phyloP scores from a whole-genome alignment of 2,797 vertebrate genomes.

The Acropternis orthonyx region DNA sequence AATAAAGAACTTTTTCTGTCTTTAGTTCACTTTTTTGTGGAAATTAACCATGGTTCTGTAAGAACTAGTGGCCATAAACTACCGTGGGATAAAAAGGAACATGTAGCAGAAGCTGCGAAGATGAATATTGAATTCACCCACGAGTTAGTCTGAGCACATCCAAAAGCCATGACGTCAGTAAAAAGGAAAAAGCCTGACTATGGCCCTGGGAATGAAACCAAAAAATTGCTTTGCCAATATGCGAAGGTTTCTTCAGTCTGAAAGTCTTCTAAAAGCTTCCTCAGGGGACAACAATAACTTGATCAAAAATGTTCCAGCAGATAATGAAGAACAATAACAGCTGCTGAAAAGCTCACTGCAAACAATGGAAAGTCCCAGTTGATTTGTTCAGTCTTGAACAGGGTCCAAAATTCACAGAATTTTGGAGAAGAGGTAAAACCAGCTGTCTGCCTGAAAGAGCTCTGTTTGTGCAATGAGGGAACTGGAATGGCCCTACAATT shows the following conservation, averaged over 20 bases:
- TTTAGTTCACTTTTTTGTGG: neutral
- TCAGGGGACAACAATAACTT: constrained; percentile 5
- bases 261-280: constrained; percentile 24
- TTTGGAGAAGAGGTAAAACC: constrained; percentile 21
- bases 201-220: constrained; percentile 36
- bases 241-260: neutral
- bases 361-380: constrained; percentile 55
- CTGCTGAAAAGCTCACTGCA: constrained; percentile 19
- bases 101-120: neutral
- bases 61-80: neutral
- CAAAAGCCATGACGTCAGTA: constrained; percentile 31
- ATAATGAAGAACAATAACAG: constrained; percentile 65
- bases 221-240: constrained; percentile 8
- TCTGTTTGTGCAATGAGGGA: accelerated
- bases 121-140: constrained; percentile 14
- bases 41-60: neutral
- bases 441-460: neutral
- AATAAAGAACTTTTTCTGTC: neutral
- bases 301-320: constrained; percentile 36
- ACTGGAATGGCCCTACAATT: neutral
- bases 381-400: neutral
- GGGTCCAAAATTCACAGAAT: constrained; percentile 10
- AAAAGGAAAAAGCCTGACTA: constrained; percentile 32
- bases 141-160: constrained; percentile 1
- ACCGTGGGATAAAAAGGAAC: neutral